These are phyloP conservation scores for Meganola albula DNA, from an alignment of 2,888 invertebrate genomes.

Conservation along the genomic window DNA sequence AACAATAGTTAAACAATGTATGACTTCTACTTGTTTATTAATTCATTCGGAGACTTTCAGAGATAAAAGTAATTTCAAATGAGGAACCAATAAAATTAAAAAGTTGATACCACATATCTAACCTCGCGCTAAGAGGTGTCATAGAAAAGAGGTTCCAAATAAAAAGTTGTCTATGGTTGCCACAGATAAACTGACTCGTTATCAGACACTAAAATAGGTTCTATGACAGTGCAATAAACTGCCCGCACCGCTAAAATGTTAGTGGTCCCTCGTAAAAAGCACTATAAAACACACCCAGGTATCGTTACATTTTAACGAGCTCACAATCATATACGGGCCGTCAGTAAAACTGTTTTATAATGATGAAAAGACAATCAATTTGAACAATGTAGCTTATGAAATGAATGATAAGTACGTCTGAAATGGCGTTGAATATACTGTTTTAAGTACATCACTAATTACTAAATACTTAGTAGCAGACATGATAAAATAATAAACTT, in stretches of 20 bases:
- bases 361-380: constrained; percentile 48
- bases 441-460: too few species aligned
- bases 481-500: too few species aligned
- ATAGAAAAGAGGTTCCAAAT: constrained; percentile 23
- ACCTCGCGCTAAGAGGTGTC: constrained; percentile 11
- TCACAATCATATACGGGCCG: constrained; percentile 68
- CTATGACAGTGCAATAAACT: constrained; percentile 70
- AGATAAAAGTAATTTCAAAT: too few species aligned
- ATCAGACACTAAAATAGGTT: constrained; percentile 70
- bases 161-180: constrained; percentile 28
- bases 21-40: too few species aligned
- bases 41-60: too few species aligned
- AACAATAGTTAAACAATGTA: neutral
- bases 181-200: constrained; percentile 56
- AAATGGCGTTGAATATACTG: neutral
- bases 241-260: constrained; percentile 77
- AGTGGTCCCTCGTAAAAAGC: constrained; percentile 66
- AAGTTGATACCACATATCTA: too few species aligned
- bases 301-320: constrained; percentile 73
- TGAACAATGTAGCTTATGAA: constrained; percentile 21
- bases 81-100: constrained; percentile 3
- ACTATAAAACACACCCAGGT: constrained; percentile 67
- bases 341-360: constrained; percentile 47
- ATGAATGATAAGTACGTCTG: too few species aligned
- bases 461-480: too few species aligned